Percentiles rank a stretch among this genome's conserved stretches.
Evolutionary conservation across 2,888 invertebrate species (phyloP).

Genomic region (Cylloceria caligata): DNA sequence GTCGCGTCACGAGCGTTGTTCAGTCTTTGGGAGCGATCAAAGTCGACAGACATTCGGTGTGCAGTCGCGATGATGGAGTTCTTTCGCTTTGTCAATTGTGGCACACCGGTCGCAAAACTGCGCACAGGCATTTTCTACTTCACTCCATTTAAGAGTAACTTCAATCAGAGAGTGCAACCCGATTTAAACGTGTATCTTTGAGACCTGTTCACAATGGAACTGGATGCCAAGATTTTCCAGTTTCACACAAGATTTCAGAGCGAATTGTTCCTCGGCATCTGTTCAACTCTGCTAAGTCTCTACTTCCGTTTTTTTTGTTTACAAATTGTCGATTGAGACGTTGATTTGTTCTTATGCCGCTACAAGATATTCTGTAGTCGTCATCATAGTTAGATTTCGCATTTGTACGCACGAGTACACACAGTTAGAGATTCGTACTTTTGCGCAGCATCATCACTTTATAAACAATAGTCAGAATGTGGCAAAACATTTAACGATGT

Average conservation of each 20-base stretch:
- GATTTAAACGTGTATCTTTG: background rate
- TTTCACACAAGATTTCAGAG: background rate
- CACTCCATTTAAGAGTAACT: background rate
- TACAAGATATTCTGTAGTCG: no score
- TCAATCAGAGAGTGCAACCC: slow-evolving; percentile 17
- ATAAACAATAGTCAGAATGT: background rate
- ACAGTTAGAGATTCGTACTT: no score
- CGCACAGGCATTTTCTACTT: slow-evolving; percentile 3
- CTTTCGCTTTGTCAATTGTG: slow-evolving; percentile 15
- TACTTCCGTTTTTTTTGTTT: background rate
- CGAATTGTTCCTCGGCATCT: background rate
- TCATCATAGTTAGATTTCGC: no score
- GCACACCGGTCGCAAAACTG: background rate
- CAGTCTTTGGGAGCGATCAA: background rate
- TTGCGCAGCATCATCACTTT: background rate
- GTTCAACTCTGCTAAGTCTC: background rate
- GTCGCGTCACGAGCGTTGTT: slow-evolving; percentile 43
- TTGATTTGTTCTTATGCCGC: no score
- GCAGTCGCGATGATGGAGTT: slow-evolving; percentile 8
- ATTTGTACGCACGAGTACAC: no score
- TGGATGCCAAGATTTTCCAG: slow-evolving; percentile 15
- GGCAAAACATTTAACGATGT: background rate
- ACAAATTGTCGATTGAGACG: background rate
- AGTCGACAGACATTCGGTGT: slow-evolving; percentile 11
- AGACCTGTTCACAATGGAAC: slow-evolving; percentile 1